Conservation (phyloP, 2,113 vertebrate species). For the Okapia johnstoni region DNA sequence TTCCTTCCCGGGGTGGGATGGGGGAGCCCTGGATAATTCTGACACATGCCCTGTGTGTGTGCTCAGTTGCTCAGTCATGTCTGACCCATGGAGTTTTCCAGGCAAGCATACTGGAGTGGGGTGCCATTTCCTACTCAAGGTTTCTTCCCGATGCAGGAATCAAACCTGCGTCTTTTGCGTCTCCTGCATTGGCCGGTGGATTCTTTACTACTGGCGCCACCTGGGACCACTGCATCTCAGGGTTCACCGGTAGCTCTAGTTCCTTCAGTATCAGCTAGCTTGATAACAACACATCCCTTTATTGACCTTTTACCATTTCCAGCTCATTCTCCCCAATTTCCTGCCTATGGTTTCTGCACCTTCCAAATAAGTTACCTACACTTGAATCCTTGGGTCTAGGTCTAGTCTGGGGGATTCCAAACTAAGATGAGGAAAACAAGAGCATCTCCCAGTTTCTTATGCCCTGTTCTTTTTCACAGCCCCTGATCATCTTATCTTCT, state of each 20-base stretch:
- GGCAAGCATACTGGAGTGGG: neutral
- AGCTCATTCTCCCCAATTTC: neutral
- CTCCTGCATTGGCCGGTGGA: neutral
- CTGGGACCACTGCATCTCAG: neutral
- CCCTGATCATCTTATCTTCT: no score
- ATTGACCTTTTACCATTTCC: neutral
- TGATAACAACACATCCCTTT: neutral
- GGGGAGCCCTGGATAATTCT: accelerated
- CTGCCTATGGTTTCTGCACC: neutral
- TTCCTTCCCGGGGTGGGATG: no score
- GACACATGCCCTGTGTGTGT: neutral
- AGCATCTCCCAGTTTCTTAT: neutral
- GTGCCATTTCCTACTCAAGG: neutral
- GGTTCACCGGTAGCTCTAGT: neutral
- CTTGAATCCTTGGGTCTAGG: neutral
- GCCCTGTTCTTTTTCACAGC: neutral
- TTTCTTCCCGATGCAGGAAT: accelerated
- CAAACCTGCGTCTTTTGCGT: neutral
- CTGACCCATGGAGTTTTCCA: neutral
- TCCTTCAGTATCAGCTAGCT: neutral
- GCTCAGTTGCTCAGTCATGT: neutral
- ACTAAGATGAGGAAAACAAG: neutral
- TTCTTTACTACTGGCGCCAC: accelerated
- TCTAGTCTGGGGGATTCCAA: neutral
- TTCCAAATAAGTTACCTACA: neutral